These are phyloP conservation scores for Nothoprocta perdicaria DNA, from an alignment of 2,113 vertebrate species.

Conservation along the genomic window DNA sequence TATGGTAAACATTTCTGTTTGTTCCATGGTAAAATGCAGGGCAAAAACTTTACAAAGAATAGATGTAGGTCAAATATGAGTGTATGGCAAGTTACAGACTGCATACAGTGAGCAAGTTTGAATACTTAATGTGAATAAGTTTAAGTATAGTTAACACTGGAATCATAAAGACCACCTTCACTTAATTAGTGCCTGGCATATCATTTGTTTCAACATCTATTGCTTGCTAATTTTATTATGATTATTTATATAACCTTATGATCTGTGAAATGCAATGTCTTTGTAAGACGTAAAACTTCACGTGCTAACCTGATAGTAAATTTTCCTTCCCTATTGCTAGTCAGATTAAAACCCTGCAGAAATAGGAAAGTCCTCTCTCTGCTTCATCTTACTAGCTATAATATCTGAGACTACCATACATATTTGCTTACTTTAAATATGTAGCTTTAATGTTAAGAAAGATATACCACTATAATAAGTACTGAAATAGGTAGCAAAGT, in stretches of 20 bases:
- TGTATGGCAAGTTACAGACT: background rate
- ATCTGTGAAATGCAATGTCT: background rate
- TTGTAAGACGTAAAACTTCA: background rate
- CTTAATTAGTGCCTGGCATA: background rate
- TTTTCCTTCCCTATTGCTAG: background rate
- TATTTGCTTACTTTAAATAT: background rate
- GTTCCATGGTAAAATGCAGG: background rate
- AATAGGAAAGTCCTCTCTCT: background rate
- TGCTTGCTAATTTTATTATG: background rate
- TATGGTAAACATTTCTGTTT: background rate
- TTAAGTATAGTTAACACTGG: background rate
- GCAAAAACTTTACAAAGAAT: background rate
- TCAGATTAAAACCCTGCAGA: background rate
- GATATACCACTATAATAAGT: no score
- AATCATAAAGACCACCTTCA: background rate
- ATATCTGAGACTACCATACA: rapidly evolving
- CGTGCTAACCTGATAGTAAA: background rate
- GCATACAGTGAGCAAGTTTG: background rate
- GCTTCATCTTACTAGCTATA: background rate
- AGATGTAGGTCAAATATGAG: background rate
- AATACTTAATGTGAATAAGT: background rate
- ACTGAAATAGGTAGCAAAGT: no score
- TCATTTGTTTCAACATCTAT: background rate
- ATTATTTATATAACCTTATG: background rate
- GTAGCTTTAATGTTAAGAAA: background rate